Percentiles rank a stretch among this genome's conserved stretches.
Conservation (phyloP, 2,888 invertebrate genomes). For the Odontothrips loti region DNA sequence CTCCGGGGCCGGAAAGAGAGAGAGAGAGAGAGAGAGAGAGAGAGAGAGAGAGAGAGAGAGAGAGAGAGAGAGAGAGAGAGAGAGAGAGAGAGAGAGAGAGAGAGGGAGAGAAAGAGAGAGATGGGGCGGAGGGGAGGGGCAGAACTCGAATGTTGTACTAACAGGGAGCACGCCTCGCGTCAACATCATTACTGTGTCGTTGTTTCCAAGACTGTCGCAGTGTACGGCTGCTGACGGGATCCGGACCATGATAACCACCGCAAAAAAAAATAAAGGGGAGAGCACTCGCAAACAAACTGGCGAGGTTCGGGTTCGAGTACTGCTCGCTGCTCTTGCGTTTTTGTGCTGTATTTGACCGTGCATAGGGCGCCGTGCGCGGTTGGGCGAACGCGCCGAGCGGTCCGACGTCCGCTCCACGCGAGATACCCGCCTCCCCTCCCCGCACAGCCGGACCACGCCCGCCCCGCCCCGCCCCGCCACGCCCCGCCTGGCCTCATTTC, state of each 20-base stretch:
- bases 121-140: background rate
- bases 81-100: background rate
- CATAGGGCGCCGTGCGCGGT: background rate
- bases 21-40: background rate
- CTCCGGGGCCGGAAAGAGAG: too few species aligned
- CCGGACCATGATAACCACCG: too few species aligned
- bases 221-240: too few species aligned
- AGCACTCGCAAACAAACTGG: too few species aligned
- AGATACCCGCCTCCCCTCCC: background rate
- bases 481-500: background rate
- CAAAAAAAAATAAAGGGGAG: too few species aligned
- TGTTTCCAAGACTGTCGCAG: too few species aligned
- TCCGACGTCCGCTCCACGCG: too few species aligned
- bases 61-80: conserved; percentile 11
- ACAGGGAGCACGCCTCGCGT: too few species aligned
- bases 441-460: background rate
- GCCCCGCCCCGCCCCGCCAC: conserved; percentile 7
- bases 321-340: too few species aligned
- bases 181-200: too few species aligned
- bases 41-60: too few species aligned
- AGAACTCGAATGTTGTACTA: background rate
- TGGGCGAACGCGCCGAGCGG: background rate
- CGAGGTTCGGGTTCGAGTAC: too few species aligned
- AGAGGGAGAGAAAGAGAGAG: background rate
- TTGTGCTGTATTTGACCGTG: background rate